These are phyloP conservation scores for Eciton burchellii DNA, from an alignment of 1,140 invertebrate species.

Conservation along the genomic window DNA sequence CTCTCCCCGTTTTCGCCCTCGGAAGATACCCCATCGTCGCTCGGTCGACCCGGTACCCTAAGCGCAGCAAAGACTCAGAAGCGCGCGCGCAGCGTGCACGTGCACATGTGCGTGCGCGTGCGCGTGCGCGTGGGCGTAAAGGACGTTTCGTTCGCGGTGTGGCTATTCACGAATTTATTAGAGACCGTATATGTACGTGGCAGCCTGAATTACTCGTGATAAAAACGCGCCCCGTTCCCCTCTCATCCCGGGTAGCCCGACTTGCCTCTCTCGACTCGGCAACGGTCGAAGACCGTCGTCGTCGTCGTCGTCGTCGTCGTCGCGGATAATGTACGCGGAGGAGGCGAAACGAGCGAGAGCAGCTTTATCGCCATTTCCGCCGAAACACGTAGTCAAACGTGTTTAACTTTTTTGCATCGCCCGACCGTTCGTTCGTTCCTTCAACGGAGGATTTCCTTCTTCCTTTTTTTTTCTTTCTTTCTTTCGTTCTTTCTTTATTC, in stretches of 20 bases:
- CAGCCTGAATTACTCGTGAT: slow-evolving; percentile 74
- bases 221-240: slow-evolving; percentile 63
- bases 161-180: slow-evolving; percentile 74
- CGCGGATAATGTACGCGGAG: slow-evolving; percentile 54
- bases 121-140: slow-evolving; percentile 59
- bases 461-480: too few species aligned
- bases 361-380: slow-evolving; percentile 52
- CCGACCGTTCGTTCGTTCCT: not conserved
- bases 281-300: slow-evolving; percentile 3
- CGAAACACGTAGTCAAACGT: slow-evolving; percentile 43
- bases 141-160: slow-evolving; percentile 65
- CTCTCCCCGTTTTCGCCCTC: not conserved
- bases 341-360: slow-evolving; percentile 16
- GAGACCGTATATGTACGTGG: slow-evolving; percentile 69
- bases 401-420: slow-evolving; percentile 25
- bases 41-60: slow-evolving; percentile 63
- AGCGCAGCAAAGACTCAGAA: slow-evolving; percentile 59
- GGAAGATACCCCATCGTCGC: slow-evolving; percentile 52
- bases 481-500: slow-evolving; percentile 45
- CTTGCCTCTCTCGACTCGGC: not conserved
- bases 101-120: slow-evolving; percentile 8
- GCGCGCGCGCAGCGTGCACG: slow-evolving; percentile 35
- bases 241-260: slow-evolving; percentile 31
- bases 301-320: slow-evolving; percentile 3
- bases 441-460: too few species aligned